These are phyloP conservation scores for Cavia porcellus DNA, from an alignment of 2,113 vertebrate genomes.

Conservation along the genomic window DNA sequence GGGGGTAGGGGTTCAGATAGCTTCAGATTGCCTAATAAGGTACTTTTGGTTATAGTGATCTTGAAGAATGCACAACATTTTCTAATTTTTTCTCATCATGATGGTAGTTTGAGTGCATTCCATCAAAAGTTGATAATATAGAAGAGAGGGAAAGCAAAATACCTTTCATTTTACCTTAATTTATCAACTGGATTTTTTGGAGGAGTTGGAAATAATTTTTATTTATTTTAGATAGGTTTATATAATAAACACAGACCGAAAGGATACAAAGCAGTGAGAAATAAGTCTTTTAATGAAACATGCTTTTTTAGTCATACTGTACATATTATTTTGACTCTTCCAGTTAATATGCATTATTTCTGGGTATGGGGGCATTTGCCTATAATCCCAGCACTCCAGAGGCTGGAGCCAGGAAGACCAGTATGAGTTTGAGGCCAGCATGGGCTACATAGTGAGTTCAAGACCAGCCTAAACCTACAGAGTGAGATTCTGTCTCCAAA, in stretches of 20 bases:
- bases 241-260: not conserved
- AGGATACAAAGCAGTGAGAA: not conserved
- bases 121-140: not conserved
- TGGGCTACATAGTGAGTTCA: not conserved
- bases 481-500: not conserved
- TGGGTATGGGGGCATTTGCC: not conserved
- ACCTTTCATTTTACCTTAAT: not conserved
- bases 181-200: not conserved
- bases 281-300: not conserved
- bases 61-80: constrained; percentile 31
- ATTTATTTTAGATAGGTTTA: not conserved
- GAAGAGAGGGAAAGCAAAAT: not conserved
- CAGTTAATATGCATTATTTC: not conserved
- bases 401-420: not conserved
- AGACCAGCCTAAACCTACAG: not conserved
- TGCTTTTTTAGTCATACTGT: constrained; percentile 27
- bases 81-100: not conserved
- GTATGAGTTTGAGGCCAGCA: not conserved
- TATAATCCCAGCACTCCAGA: not conserved
- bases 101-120: not conserved
- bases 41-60: constrained; percentile 9
- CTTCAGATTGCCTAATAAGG: constrained; percentile 7
- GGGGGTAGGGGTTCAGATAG: not conserved
- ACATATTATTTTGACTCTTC: not conserved
- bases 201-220: not conserved